Conservation (phyloP, 2,888 invertebrate species). For the Eupithecia subfuscata region DNA sequence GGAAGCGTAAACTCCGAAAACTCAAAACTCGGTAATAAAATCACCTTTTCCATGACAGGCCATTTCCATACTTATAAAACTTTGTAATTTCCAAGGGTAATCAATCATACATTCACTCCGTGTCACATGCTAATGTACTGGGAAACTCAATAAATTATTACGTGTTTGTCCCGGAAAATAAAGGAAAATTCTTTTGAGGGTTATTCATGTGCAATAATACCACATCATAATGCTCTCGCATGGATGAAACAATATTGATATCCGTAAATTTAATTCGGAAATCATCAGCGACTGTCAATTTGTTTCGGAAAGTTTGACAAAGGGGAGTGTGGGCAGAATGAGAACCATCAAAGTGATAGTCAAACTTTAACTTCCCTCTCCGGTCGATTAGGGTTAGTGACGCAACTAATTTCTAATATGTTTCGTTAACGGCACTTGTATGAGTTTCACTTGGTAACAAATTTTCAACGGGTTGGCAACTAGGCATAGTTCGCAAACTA, state of each 20-base stretch:
- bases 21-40: constrained; percentile 33
- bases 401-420: constrained; percentile 78
- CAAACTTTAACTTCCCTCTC: constrained; percentile 69
- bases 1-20: constrained; percentile 17
- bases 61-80: constrained; percentile 38
- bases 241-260: constrained; percentile 23
- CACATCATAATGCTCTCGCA: constrained; percentile 21
- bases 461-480: constrained; percentile 56
- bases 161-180: constrained; percentile 32
- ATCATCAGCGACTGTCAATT: background rate
- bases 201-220: constrained; percentile 29
- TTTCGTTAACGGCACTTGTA: constrained; percentile 77
- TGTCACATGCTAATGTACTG: constrained; percentile 40
- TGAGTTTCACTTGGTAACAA: constrained; percentile 63
- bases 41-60: constrained; percentile 32
- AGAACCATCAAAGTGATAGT: constrained; percentile 68
- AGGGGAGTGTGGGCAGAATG: constrained; percentile 43
- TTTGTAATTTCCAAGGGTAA: constrained; percentile 36
- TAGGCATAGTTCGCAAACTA: constrained; percentile 68
- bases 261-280: constrained; percentile 8
- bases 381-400: constrained; percentile 73
- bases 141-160: constrained; percentile 38
- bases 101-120: constrained; percentile 39
- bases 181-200: constrained; percentile 25
- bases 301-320: constrained; percentile 12